phyloP scores from a whole-genome alignment of 2,888 invertebrate genomes.

The Meiosimyza decipiens region DNA sequence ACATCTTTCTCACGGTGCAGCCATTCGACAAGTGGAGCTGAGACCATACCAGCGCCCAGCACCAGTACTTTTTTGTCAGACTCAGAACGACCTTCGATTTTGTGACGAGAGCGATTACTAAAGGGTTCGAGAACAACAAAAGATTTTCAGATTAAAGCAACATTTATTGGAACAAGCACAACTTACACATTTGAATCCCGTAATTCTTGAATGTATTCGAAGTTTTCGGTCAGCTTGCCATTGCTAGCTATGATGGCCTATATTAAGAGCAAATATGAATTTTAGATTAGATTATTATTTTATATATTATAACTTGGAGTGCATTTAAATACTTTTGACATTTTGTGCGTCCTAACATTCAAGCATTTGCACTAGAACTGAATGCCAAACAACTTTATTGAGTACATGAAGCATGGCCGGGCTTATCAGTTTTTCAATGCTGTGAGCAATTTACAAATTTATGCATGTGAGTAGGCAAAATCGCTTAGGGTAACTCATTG shows the following conservation, averaged over 20 bases:
- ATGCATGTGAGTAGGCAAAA: too few species aligned
- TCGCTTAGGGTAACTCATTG: too few species aligned
- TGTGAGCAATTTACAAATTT: too few species aligned
- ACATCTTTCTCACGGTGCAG: slow-evolving; percentile 84
- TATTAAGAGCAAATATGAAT: not conserved
- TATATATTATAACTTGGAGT: too few species aligned
- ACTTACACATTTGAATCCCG: slow-evolving; percentile 75
- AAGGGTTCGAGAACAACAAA: slow-evolving; percentile 45
- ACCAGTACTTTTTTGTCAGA: slow-evolving; percentile 83
- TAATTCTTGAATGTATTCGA: slow-evolving; percentile 93
- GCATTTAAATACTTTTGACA: too few species aligned
- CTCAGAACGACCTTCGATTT: slow-evolving; percentile 73
- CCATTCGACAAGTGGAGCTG: slow-evolving; percentile 95
- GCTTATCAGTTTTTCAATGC: too few species aligned
- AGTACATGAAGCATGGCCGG: too few species aligned
- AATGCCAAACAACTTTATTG: too few species aligned
- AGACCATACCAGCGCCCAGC: slow-evolving; percentile 95
- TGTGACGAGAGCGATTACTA: slow-evolving; percentile 76
- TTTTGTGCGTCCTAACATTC: too few species aligned
- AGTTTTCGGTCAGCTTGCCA: slow-evolving; percentile 90
- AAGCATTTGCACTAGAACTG: too few species aligned
- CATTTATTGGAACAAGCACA: not conserved
- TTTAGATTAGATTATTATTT: not conserved
- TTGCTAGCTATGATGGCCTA: slow-evolving; percentile 97
- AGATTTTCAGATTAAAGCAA: not conserved